Percentiles rank a stretch among this genome's conserved stretches.
Evolutionary conservation across 2,888 invertebrate species (phyloP).

Genomic region (Suillia variegata): DNA sequence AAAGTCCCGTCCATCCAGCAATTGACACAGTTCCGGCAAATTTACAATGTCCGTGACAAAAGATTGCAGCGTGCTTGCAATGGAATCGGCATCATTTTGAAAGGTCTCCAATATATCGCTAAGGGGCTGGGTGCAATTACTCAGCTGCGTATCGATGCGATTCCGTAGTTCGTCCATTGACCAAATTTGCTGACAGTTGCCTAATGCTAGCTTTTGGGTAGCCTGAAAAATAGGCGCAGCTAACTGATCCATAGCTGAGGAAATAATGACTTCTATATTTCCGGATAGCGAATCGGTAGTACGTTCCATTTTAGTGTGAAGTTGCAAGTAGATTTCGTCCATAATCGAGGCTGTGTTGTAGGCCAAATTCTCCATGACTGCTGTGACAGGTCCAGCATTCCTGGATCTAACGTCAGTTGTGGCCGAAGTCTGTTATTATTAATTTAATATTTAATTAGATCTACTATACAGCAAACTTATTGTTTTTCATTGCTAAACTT

Average conservation of each 20-base stretch:
- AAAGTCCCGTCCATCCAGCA: constrained; percentile 14
- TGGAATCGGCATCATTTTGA: constrained; percentile 28
- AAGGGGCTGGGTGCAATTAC: constrained; percentile 34
- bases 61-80: constrained; percentile 30
- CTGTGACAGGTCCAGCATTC: constrained; percentile 35
- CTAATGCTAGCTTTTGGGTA: constrained; percentile 28
- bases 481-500: too few species aligned
- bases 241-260: constrained; percentile 35
- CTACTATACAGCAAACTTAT: not conserved
- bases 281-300: constrained; percentile 27
- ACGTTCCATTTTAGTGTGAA: constrained; percentile 37
- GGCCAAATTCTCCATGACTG: constrained; percentile 41
- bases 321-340: constrained; percentile 33
- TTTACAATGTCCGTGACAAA: constrained; percentile 38
- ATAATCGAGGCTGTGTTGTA: constrained; percentile 36
- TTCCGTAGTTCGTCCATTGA: constrained; percentile 38
- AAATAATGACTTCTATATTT: constrained; percentile 37
- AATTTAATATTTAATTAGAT: not conserved
- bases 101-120: constrained; percentile 21
- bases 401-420: too few species aligned
- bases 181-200: constrained; percentile 38
- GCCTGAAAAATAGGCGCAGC: constrained; percentile 35
- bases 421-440: too few species aligned
- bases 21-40: constrained; percentile 35
- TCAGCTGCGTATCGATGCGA: constrained; percentile 35